phyloP scores from a whole-genome alignment of 1,140 invertebrate genomes.

The Batillaria attramentaria region DNA sequence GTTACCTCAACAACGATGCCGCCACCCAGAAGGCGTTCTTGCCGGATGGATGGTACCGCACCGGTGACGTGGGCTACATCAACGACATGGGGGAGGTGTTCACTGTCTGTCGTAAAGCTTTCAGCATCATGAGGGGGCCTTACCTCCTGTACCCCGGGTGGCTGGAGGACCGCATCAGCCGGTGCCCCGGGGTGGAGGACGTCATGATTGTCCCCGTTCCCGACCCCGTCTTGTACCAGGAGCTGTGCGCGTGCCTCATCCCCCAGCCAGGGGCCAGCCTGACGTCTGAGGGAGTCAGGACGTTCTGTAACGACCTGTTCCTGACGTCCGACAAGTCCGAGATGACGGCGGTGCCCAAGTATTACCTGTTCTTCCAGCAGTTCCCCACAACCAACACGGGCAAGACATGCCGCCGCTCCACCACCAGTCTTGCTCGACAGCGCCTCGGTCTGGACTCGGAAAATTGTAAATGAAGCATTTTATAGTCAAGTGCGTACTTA shows the following conservation, averaged over 20 bases:
- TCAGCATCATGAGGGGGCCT: slow-evolving; percentile 10
- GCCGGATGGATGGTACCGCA: slow-evolving; percentile 1
- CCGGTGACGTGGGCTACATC: slow-evolving; percentile 16
- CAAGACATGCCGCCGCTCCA: slow-evolving; percentile 1
- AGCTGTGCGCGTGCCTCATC: slow-evolving; percentile 7
- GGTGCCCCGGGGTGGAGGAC: background rate
- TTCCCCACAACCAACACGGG: background rate
- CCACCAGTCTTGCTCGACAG: background rate
- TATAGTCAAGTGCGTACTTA: no score
- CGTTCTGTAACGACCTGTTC: slow-evolving; percentile 4
- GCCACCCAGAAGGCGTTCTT: background rate
- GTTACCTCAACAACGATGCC: slow-evolving; percentile 9
- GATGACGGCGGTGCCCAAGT: slow-evolving; percentile 3
- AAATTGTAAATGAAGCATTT: no score
- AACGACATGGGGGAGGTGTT: background rate
- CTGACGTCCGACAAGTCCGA: background rate
- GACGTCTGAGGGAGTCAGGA: background rate
- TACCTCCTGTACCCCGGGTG: slow-evolving; percentile 15
- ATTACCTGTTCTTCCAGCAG: slow-evolving; percentile 4
- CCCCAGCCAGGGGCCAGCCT: background rate
- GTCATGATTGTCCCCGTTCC: slow-evolving; percentile 6
- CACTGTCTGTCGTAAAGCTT: background rate
- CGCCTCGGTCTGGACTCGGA: background rate
- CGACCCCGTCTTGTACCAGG: slow-evolving; percentile 6
- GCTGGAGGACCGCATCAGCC: slow-evolving; percentile 5